A percentile compares a stretch with the other conserved stretches of the same genome.
These are phyloP conservation scores for Strongylocentrotus purpuratus DNA, from an alignment of 35 echinoderm and acorn worm species.

Conservation along the genomic window DNA sequence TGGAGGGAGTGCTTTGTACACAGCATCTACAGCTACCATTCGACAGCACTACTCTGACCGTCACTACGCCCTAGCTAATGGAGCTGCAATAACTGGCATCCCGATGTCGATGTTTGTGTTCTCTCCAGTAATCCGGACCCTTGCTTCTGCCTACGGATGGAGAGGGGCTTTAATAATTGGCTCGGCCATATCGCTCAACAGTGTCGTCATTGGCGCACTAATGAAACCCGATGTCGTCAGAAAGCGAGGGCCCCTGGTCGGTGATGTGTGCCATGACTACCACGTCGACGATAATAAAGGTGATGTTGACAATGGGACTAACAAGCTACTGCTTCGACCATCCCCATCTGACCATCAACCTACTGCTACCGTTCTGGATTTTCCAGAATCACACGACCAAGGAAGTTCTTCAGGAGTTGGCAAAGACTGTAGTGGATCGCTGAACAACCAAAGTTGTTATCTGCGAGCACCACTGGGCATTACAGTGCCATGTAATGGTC, in stretches of 20 bases:
- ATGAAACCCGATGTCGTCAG: constrained; percentile 35
- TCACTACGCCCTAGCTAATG: constrained; percentile 54
- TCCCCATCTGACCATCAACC: neutral
- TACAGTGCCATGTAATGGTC: neutral
- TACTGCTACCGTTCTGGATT: neutral
- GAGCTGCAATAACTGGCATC: constrained; percentile 21
- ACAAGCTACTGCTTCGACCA: neutral
- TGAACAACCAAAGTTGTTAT: neutral
- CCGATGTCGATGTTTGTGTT: constrained; percentile 51
- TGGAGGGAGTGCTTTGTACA: neutral
- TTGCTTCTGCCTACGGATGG: constrained; percentile 60
- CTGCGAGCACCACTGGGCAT: neutral
- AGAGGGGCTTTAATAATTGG: constrained; percentile 53
- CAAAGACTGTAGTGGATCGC: neutral
- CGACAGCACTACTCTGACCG: constrained; percentile 52
- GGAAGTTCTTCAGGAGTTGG: neutral
- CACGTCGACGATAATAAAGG: neutral
- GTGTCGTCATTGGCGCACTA: constrained; percentile 37
- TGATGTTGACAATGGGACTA: neutral
- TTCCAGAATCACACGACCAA: neutral
- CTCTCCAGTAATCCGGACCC: constrained; percentile 29
- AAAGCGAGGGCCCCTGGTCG: neutral
- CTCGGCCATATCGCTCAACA: constrained; percentile 41
- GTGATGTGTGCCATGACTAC: too few relatives aligned
- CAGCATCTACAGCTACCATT: constrained; percentile 3